Conservation (phyloP, 1,140 invertebrate genomes). For the Idris sp. region DNA sequence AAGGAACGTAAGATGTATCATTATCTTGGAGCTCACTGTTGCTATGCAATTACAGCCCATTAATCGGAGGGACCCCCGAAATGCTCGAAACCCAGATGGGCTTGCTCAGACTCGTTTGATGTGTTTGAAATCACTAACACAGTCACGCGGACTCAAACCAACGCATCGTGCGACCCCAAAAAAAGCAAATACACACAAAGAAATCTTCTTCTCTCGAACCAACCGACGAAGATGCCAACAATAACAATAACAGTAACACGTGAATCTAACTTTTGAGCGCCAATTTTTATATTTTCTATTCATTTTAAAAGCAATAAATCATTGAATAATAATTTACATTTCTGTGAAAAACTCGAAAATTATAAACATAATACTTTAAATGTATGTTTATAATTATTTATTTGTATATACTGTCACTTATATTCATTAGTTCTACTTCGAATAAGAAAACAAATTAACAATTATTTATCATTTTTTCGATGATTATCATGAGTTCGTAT, state of each 20-base stretch:
- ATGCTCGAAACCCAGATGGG: slow-evolving; percentile 49
- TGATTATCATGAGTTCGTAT: too few species aligned
- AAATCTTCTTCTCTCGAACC: not conserved
- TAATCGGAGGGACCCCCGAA: slow-evolving; percentile 69
- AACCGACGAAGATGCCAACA: slow-evolving; percentile 68
- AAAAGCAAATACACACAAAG: too few species aligned
- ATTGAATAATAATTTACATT: too few species aligned
- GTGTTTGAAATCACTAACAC: slow-evolving; percentile 50
- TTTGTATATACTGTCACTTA: too few species aligned
- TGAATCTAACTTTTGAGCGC: slow-evolving; percentile 58
- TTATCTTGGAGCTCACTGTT: slow-evolving; percentile 75
- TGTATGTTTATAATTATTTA: too few species aligned
- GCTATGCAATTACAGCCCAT: slow-evolving; percentile 77
- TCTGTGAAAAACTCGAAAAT: too few species aligned
- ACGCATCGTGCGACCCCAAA: slow-evolving; percentile 9
- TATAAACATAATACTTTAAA: too few species aligned
- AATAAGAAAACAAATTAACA: too few species aligned
- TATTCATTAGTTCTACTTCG: too few species aligned
- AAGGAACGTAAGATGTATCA: slow-evolving; percentile 72
- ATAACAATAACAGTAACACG: slow-evolving; percentile 73
- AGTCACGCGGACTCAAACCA: slow-evolving; percentile 12
- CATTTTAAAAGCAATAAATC: too few species aligned
- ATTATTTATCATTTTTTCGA: too few species aligned
- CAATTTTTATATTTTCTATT: too few species aligned
- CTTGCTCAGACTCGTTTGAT: slow-evolving; percentile 5